A percentile compares a stretch with the other conserved stretches of the same genome.
Evolutionary conservation across 2,113 vertebrate genomes (phyloP).

Genomic region (Lucifuga dentata): DNA sequence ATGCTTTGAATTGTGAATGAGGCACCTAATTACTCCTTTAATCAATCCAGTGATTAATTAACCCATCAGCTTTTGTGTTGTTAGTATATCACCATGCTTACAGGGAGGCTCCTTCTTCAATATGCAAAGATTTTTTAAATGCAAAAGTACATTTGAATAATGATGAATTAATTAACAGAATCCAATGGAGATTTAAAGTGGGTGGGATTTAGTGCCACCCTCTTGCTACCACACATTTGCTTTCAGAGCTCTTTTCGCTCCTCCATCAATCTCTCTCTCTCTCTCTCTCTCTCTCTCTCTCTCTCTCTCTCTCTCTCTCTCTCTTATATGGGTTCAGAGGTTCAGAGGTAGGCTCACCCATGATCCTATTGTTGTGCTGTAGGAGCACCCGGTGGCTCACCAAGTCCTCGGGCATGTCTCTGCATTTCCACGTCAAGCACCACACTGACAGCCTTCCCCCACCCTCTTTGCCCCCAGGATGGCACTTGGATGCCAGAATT

Average conservation of each 20-base stretch:
- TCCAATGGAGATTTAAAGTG: slow-evolving; percentile 78
- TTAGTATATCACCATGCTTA: slow-evolving; percentile 70
- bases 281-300: slow-evolving; percentile 23
- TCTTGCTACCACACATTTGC: slow-evolving; percentile 66
- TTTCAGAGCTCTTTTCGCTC: slow-evolving; percentile 35
- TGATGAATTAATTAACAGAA: slow-evolving; percentile 80
- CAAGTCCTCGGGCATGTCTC: slow-evolving; percentile 62
- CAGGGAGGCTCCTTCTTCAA: slow-evolving; percentile 63
- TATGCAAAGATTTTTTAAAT: slow-evolving; percentile 63
- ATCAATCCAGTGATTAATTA: slow-evolving; percentile 76
- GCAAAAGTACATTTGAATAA: slow-evolving; percentile 76
- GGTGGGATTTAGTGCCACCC: slow-evolving; percentile 77
- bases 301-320: slow-evolving; percentile 11
- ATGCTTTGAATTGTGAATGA: slow-evolving; percentile 69
- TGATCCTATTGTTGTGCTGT: slow-evolving; percentile 73
- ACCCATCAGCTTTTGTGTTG: slow-evolving; percentile 78
- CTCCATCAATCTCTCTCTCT: slow-evolving; percentile 21
- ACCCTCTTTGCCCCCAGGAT: slow-evolving; percentile 62
- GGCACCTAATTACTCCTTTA: slow-evolving; percentile 77
- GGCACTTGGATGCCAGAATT: slow-evolving; percentile 67
- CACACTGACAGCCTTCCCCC: slow-evolving; percentile 53
- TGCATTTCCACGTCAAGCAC: slow-evolving; percentile 46
- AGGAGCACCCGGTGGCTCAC: slow-evolving; percentile 72
- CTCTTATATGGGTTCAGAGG: slow-evolving; percentile 54
- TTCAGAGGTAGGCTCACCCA: slow-evolving; percentile 29